A percentile compares a stretch with the other conserved stretches of the same genome.
Conservation (phyloP, 2,113 vertebrate genomes). For the Oryzias melastigma region DNA sequence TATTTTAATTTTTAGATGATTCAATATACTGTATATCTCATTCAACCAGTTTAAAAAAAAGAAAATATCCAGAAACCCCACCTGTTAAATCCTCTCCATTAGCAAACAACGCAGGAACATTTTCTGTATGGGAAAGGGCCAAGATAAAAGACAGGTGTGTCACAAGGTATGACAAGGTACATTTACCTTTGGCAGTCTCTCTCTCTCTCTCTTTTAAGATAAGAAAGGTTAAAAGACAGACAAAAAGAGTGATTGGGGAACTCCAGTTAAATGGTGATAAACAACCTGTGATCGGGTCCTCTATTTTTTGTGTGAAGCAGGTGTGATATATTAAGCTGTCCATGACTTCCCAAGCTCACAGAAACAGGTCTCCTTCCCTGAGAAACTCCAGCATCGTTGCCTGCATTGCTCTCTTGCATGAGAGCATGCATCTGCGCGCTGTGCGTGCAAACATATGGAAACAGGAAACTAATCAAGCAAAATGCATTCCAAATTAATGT, state of each 20-base stretch:
- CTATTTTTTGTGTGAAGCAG: slow-evolving; percentile 37
- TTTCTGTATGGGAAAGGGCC: slow-evolving; percentile 7
- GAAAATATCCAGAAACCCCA: slow-evolving; percentile 13
- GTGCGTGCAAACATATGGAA: slow-evolving; percentile 7
- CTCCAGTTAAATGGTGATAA: slow-evolving; percentile 23
- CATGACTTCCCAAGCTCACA: slow-evolving; percentile 30
- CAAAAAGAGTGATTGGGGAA: neutral
- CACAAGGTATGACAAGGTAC: slow-evolving; percentile 46
- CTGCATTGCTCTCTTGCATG: slow-evolving; percentile 14
- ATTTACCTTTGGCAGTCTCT: slow-evolving; percentile 38
- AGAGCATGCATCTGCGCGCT: slow-evolving; percentile 17
- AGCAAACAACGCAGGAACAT: slow-evolving; percentile 33
- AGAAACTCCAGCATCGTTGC: slow-evolving; percentile 21
- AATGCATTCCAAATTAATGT: slow-evolving; percentile 65
- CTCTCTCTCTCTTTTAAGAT: slow-evolving; percentile 18
- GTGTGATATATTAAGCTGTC: slow-evolving; percentile 48
- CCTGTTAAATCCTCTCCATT: slow-evolving; percentile 34
- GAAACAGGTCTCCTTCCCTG: slow-evolving; percentile 29
- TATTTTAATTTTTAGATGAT: neutral
- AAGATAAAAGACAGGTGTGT: slow-evolving; percentile 59
- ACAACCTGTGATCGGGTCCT: slow-evolving; percentile 31
- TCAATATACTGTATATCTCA: slow-evolving; percentile 12
- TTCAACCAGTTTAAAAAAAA: slow-evolving; percentile 10
- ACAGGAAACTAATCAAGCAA: slow-evolving; percentile 69
- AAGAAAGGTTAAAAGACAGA: slow-evolving; percentile 15